Conservation (phyloP, 1,140 invertebrate species). For the Orius laevigatus region DNA sequence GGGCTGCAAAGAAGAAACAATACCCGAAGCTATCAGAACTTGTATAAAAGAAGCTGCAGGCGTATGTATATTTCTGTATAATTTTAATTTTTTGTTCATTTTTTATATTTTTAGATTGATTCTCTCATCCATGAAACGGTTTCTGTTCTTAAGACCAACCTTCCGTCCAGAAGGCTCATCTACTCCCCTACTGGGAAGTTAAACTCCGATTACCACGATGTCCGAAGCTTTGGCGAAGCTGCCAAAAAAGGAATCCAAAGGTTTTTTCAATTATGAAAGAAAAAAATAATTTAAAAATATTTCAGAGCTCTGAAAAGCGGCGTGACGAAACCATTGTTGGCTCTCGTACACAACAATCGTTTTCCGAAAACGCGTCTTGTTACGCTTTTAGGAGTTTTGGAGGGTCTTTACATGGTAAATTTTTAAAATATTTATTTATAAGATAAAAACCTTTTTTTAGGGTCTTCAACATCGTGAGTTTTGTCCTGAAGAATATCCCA, state of each 20-base stretch:
- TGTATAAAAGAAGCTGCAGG: no score
- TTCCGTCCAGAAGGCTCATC: conserved; percentile 15
- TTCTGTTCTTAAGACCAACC: conserved; percentile 9
- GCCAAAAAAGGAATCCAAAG: conserved; percentile 41
- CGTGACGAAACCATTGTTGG: conserved; percentile 47
- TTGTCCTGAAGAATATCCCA: conserved; percentile 39
- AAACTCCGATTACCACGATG: conserved; percentile 57
- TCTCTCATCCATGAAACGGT: conserved; percentile 5
- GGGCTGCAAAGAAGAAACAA: no score
- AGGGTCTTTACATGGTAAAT: conserved; percentile 70
- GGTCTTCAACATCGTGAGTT: conserved; percentile 66
- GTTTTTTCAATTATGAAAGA: conserved; percentile 25
- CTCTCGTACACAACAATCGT: conserved; percentile 33
- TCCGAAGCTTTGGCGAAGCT: conserved; percentile 45
- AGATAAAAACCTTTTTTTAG: no score
- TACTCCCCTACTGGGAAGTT: conserved; percentile 17
- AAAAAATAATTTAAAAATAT: background rate
- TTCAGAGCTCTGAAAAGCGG: conserved; percentile 44
- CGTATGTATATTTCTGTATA: no score
- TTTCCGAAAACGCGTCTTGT: conserved; percentile 52
- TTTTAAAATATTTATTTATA: no score
- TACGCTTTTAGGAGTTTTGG: conserved; percentile 61
- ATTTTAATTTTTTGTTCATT: no score
- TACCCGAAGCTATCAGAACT: no score
- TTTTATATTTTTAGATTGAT: conserved; percentile 18